phyloP scores from a whole-genome alignment of 1,140 invertebrate species.

The Saccostrea echinata region DNA sequence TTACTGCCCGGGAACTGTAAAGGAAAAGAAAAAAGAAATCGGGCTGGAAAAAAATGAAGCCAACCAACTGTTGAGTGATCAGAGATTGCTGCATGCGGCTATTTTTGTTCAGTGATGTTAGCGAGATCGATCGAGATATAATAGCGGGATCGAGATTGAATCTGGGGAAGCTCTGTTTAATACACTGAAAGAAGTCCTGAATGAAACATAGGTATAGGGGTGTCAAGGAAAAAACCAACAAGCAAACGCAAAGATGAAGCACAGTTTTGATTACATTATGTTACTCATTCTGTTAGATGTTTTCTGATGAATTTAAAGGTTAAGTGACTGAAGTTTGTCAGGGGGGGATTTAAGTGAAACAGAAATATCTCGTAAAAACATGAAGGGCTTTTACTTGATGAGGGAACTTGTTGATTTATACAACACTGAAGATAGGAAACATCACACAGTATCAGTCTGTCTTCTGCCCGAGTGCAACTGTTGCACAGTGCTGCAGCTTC shows the following conservation, averaged over 20 bases:
- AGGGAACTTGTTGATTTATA: background rate
- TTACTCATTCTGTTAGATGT: background rate
- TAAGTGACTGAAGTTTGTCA: background rate
- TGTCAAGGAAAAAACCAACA: background rate
- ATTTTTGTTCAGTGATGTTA: background rate
- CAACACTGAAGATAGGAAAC: background rate
- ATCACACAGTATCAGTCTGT: background rate
- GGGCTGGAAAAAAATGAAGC: too few species aligned
- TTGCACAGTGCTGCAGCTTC: background rate
- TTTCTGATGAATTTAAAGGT: background rate
- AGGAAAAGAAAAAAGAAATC: background rate
- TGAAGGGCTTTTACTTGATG: background rate
- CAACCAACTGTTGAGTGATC: constrained; percentile 1
- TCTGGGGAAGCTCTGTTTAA: background rate
- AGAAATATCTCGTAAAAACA: background rate
- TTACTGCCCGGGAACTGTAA: background rate
- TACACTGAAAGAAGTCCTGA: background rate
- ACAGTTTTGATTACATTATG: background rate
- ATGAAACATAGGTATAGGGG: background rate
- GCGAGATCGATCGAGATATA: background rate
- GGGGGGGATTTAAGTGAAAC: background rate
- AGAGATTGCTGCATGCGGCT: background rate
- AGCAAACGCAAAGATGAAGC: background rate
- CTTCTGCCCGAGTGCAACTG: background rate
- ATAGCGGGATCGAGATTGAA: background rate